Evolutionary conservation across 2,113 vertebrate species (phyloP), one percentile per base, ranked within the genome.

Genomic region (Mystacornis crossleyi): DNA sequence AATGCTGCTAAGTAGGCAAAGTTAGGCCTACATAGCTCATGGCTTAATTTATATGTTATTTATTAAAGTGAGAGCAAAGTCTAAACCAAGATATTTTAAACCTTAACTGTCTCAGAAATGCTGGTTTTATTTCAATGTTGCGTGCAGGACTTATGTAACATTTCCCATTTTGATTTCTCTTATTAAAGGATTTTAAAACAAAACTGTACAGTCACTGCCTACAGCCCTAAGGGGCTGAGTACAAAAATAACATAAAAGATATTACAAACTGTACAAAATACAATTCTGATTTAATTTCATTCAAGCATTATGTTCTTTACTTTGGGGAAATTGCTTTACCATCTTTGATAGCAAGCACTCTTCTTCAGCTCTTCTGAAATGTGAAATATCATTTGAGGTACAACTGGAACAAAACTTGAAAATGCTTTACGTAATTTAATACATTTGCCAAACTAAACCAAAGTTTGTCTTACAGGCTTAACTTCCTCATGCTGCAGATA

Each of bases 131-230:
- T 92, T 90, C 53, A 66, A 47, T 42, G 51, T 20, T 85, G 69
- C 88, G 54, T 67, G 23, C 42, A 73, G 33, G 47, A 64, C 36
- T 83, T 69, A 72, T 0, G 0, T 62, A 47, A 92, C 47, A 81
- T 45, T 81, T 86, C 42, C 29, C 80, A 74, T 64, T 95, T 89
- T 86, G 47, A 77, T 86, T 91, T 90, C 87, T 86, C 51, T 78
- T 92, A 84, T 61, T 89, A 91, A 79, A 94, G 65, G 40, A 84
- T 86, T 95, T 95, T 74, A 84, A 93, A 95, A 67, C 80, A 92
- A 81, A 70, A 66, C 23, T 58, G 47, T 51, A 78, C 0, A 0
- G 72, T 81, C 75, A 83, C 42, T 77, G 51, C 55, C 72, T 62
- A 36, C 42, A 90, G 89, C 75, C 82, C 86, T 83, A 24, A 71